phyloP scores from a whole-genome alignment of 2,888 invertebrate genomes.

The Chrysomela aeneicollis region DNA sequence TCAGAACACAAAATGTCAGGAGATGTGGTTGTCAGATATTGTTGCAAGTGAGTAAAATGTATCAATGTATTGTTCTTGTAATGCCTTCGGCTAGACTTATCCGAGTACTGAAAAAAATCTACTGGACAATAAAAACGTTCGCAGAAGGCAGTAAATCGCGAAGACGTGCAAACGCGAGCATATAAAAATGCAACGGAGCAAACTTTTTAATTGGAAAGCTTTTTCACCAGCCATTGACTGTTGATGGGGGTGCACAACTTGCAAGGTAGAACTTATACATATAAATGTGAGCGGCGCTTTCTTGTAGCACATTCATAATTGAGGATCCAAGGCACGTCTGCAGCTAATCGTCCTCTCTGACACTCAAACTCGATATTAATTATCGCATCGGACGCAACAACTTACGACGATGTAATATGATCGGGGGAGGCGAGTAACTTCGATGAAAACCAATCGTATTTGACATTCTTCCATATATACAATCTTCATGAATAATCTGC shows the following conservation, averaged over 20 bases:
- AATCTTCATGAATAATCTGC: no score
- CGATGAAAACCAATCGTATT: neutral
- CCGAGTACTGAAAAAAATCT: conserved; percentile 31
- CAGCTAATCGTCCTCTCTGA: conserved; percentile 42
- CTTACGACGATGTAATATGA: neutral
- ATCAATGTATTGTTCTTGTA: neutral
- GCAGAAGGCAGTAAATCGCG: conserved; percentile 31
- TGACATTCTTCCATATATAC: no score
- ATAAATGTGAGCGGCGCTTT: conserved; percentile 36
- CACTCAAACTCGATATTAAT: conserved; percentile 37
- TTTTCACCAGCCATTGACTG: conserved; percentile 44
- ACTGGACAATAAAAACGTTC: conserved; percentile 36
- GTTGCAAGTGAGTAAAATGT: neutral
- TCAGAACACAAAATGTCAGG: no score
- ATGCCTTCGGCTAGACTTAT: conserved; percentile 12
- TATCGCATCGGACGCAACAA: conserved; percentile 27
- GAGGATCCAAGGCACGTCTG: conserved; percentile 42
- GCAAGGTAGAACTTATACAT: conserved; percentile 21
- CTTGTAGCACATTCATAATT: conserved; percentile 37
- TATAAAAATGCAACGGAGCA: conserved; percentile 51
- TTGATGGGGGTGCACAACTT: conserved; percentile 37
- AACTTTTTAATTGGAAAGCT: conserved; percentile 47
- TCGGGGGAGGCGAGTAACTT: neutral
- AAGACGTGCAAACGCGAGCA: conserved; percentile 37
- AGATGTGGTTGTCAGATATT: no score